Evolutionary conservation across 1,140 invertebrate species (phyloP).

Genomic region (Pseudomyrmex sp.): DNA sequence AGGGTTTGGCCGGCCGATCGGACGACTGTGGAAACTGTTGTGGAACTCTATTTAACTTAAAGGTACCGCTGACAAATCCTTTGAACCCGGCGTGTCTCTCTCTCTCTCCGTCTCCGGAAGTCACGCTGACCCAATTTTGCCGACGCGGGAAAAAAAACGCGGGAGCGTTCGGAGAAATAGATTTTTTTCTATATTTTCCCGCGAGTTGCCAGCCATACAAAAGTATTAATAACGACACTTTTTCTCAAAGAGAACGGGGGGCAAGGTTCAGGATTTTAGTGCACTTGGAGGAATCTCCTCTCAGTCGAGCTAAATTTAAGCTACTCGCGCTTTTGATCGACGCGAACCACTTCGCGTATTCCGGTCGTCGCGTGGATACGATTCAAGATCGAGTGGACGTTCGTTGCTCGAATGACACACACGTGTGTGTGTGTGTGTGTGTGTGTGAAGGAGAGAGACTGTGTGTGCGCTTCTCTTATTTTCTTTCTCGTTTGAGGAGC

Average conservation of each 20-base stretch:
- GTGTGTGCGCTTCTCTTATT: background rate
- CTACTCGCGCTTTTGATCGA: background rate
- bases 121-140: constrained; percentile 19
- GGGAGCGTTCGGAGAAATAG: background rate
- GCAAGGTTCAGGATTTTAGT: background rate
- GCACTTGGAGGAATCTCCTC: background rate
- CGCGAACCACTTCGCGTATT: background rate
- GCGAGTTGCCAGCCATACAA: background rate
- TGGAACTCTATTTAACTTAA: constrained; percentile 47
- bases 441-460: background rate
- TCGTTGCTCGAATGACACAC: background rate
- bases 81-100: background rate
- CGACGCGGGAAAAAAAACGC: background rate
- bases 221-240: constrained; percentile 30
- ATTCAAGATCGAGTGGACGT: constrained; percentile 6
- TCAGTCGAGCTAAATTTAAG: no score
- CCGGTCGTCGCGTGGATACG: background rate
- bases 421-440: background rate
- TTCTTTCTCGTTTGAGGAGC: background rate
- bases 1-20: background rate
- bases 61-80: constrained; percentile 26
- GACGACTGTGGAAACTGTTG: constrained; percentile 5
- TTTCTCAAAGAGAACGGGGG: background rate
- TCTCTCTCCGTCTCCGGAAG: background rate
- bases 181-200: background rate